Percentiles rank a stretch among this genome's conserved stretches.
phyloP scores from a whole-genome alignment of 2,113 vertebrate species.

The Melanocharis versteri region DNA sequence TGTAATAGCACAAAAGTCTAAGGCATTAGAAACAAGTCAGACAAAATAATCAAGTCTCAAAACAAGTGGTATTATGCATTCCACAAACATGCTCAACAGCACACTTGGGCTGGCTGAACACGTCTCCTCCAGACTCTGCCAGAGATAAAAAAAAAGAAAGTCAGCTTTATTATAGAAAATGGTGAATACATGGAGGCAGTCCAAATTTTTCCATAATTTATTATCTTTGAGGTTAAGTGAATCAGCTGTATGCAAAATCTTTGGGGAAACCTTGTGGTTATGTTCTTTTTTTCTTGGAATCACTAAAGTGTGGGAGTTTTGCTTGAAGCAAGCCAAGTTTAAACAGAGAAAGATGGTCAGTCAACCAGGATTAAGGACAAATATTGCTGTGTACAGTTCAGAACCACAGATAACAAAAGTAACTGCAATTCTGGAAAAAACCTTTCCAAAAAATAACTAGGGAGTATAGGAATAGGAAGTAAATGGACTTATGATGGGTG shows the following conservation, averaged over 20 bases:
- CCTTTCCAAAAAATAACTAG: not conserved
- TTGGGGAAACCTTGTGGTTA: conserved; percentile 26
- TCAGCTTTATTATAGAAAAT: not conserved
- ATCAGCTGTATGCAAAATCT: conserved; percentile 40
- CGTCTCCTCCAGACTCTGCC: not conserved
- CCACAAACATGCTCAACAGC: not conserved
- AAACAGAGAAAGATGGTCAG: not conserved
- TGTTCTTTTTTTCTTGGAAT: conserved; percentile 52
- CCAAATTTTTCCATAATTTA: conserved; percentile 27
- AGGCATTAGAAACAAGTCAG: not conserved
- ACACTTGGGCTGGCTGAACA: not conserved
- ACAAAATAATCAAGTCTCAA: not conserved
- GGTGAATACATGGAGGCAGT: not conserved
- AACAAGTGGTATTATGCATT: not conserved
- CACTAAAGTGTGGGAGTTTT: conserved; percentile 30
- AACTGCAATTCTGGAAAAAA: not conserved
- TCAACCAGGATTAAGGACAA: not conserved
- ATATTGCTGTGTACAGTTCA: not conserved
- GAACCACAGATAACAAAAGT: not conserved
- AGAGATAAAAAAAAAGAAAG: not conserved
- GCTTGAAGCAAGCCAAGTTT: conserved; percentile 13
- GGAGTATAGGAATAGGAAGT: not conserved
- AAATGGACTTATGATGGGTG: not conserved
- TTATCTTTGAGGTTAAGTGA: conserved; percentile 30
- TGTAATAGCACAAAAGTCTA: not conserved